Evolutionary conservation across 92 coral and sea anemone genomes (phyloP).

Genomic region (Phymanthus crucifer): DNA sequence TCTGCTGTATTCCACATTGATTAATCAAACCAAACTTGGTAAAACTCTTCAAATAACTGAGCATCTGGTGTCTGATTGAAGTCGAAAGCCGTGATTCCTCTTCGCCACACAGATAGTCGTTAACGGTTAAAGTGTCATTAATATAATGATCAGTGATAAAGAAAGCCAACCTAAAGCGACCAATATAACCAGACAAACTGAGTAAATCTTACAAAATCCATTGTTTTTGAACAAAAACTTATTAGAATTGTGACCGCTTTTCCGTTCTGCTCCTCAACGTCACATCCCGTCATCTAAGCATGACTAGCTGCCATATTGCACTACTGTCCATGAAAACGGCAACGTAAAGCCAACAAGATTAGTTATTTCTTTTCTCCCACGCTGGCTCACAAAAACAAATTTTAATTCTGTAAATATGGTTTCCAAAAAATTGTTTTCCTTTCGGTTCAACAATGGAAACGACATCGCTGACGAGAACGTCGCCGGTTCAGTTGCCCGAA

Average conservation of each 20-base stretch:
- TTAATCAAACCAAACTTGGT: neutral
- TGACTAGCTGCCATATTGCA: neutral
- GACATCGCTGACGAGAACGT: neutral
- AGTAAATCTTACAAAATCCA: neutral
- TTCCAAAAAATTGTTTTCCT: neutral
- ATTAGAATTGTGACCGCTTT: slow-evolving; percentile 11
- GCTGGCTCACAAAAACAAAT: neutral
- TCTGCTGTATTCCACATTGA: neutral
- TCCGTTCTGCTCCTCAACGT: slow-evolving; percentile 19
- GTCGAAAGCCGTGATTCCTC: neutral
- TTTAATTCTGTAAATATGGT: neutral
- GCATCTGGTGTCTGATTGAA: neutral
- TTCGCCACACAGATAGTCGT: neutral
- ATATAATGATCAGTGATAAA: neutral
- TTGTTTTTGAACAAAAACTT: slow-evolving; percentile 4
- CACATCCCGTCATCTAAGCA: slow-evolving; percentile 25
- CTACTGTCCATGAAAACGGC: neutral
- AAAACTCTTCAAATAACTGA: no score
- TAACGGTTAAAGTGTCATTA: neutral
- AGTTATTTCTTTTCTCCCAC: neutral
- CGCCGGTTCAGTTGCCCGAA: neutral
- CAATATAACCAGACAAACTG: neutral
- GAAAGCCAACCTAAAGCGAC: neutral
- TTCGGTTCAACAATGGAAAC: slow-evolving; percentile 8
- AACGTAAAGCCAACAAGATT: neutral